Conservation (phyloP, 1,140 invertebrate species). For the Trichogramma pretiosum region DNA sequence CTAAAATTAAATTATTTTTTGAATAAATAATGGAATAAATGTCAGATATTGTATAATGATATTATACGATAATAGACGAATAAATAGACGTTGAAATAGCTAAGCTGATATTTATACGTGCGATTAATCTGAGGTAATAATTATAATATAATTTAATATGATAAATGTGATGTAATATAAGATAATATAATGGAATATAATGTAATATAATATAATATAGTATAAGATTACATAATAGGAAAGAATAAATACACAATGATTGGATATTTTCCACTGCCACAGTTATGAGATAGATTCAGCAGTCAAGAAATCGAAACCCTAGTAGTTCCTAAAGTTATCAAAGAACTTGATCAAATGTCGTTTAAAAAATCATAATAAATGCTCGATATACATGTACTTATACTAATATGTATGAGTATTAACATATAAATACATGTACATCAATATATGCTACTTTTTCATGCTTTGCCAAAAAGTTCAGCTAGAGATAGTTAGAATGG, state of each 20-base stretch:
- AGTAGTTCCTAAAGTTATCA: too few relatives aligned
- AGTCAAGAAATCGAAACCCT: too few relatives aligned
- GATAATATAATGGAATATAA: constrained; percentile 13
- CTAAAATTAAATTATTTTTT: too few relatives aligned
- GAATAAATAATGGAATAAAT: not conserved
- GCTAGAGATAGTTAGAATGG: too few relatives aligned
- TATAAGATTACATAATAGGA: constrained; percentile 12
- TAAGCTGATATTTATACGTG: not conserved
- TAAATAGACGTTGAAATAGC: constrained; percentile 10
- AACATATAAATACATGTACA: too few relatives aligned
- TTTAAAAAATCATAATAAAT: not conserved
- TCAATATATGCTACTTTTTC: too few relatives aligned
- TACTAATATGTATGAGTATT: too few relatives aligned
- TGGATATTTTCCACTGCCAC: constrained; percentile 10
- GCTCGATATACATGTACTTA: not conserved
- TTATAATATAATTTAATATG: constrained; percentile 14
- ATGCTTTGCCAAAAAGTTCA: too few relatives aligned
- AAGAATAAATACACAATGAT: constrained; percentile 19
- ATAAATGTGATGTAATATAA: constrained; percentile 5
- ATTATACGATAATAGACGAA: not conserved
- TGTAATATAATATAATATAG: constrained; percentile 11
- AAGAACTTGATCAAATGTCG: not conserved
- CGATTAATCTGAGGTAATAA: constrained; percentile 16
- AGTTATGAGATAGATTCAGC: constrained; percentile 1
- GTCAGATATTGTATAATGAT: constrained; percentile 1